phyloP scores from a whole-genome alignment of 2,113 vertebrate genomes.

The Astatotilapia flaviijosephi region DNA sequence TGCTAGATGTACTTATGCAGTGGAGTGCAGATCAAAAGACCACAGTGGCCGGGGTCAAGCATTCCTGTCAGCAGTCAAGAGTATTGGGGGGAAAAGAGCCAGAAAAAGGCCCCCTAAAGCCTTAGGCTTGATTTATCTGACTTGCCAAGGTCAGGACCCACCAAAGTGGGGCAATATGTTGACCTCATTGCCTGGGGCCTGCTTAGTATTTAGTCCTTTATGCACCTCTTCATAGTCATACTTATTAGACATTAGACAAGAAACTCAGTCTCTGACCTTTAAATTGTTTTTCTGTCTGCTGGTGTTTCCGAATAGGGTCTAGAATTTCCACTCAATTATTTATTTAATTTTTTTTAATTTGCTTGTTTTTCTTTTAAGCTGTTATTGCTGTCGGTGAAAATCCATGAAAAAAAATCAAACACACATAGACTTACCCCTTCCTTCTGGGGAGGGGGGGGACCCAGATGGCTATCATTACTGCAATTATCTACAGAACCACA shows the following conservation, averaged over 20 bases:
- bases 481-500: not conserved
- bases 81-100: not conserved
- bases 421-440: not conserved
- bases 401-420: not conserved
- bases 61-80: conserved; percentile 42
- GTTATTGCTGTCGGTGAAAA: not conserved
- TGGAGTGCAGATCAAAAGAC: conserved; percentile 36
- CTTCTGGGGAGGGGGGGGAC: fast-evolving
- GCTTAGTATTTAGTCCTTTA: conserved; percentile 21
- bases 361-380: not conserved
- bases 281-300: not conserved
- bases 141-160: conserved; percentile 44
- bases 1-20: not conserved
- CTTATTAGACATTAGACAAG: not conserved
- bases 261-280: conserved; percentile 1
- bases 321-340: not conserved
- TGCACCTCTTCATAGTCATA: not conserved
- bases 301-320: not conserved
- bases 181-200: conserved; percentile 26
- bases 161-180: conserved; percentile 21
- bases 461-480: not conserved
- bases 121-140: conserved; percentile 60
- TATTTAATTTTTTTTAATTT: fast-evolving
- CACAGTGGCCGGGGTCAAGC: conserved; percentile 31
- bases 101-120: conserved; percentile 55